Base-by-base conservation (phyloP, 2,113 vertebrate species). In the Varanus salvator region DNA sequence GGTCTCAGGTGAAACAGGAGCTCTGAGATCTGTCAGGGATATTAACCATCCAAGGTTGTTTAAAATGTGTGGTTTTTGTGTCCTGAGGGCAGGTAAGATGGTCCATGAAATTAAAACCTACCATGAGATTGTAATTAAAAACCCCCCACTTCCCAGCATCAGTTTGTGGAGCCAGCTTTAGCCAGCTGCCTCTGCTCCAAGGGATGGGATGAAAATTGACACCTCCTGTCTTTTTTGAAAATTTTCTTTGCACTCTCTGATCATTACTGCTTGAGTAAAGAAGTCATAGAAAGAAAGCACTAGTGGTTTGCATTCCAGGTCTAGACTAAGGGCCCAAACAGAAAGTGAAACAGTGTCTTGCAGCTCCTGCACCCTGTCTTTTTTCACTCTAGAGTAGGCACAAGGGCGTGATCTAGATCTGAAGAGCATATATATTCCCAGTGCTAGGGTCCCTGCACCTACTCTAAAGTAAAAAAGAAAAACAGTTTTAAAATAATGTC, bases 91-190 rank as follows among this genome's bases (percentile, higher is more conserved):
- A 76, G 34, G 25, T 76, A 86, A 64, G 52, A 64, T 57, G 52
- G 74, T 44, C 52, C 72, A 76, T 76, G 71, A 76, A 76, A 86
- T 86, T 86, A 85, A 85, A 74, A n/a, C 84, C 34, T 54, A 60
- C 23, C 72, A 29, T 60, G 85, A 64, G 23, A 86, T 31, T 76
- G 76, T 44, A 86, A 86, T 76, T 86, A 60, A 86, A 57, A 64
- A 4, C 52, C 72, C 6, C 12, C 5, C 72, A 72, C 34, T 3
- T 54, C 31, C 12, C 3, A 8, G 21, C 11, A 38, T 57, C 38
- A 72, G 4, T n/a, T 21, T 34, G 34, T 34, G 84, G 52, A 75
- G 71, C 84, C 3, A 38, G n/a, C n/a, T 86, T 74, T 74, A 27
- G 69, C 84, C 31, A 74, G 50, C 15, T 71, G 84, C 52, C 74